Base-by-base conservation (phyloP, 2,888 invertebrate genomes). In the Sinohyriopsis cumingii region DNA sequence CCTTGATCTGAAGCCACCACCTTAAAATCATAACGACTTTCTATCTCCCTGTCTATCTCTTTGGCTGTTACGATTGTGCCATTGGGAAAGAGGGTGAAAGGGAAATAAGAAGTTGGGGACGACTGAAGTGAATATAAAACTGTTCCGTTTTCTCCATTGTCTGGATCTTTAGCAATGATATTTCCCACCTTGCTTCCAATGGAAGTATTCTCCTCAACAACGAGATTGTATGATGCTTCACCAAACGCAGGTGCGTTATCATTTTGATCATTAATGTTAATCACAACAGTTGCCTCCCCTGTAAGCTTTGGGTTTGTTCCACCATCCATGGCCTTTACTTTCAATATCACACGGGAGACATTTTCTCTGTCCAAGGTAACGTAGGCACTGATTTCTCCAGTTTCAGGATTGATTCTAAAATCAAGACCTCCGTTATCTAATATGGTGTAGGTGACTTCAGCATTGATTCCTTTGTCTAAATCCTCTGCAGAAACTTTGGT, bases 181-280 rank as follows among this genome's bases (percentile, higher is more conserved):
- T 85, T 86, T 5, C 87, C 84, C 18, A 90, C 82, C 53, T 79
- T 72, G 1, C 86, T 81, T 9, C 82, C 84, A 18, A 80, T 72
- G 12, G 85, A 82, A 64, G 78, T 82, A 67, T 88, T 88, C 71
- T 89, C 89, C 7, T 82, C 76, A 9, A 96, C 94, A 56, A 78
- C 77, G n/a, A 88, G 80, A 89, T 95, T 94, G 9, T 93, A 92
- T 0, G 96, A 95, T 84, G 96, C 94, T 86, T 97, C 96, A 91
- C 96, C 96, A 91, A 97, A 96, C 88, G 95, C 95, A 4, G 97
- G 97, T 62, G 96, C 91, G 89, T 97, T 96, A 89, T 97, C 97
- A 90, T 98, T 97, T 19, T 96, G 93, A 89, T 97, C 96, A 71
- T 93, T 93, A 53, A 98, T 91, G 69, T 92, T 93, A 55, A 98